phyloP scores from a whole-genome alignment of 2,113 vertebrate species.

The Pseudolaguvia tuberculata region DNA sequence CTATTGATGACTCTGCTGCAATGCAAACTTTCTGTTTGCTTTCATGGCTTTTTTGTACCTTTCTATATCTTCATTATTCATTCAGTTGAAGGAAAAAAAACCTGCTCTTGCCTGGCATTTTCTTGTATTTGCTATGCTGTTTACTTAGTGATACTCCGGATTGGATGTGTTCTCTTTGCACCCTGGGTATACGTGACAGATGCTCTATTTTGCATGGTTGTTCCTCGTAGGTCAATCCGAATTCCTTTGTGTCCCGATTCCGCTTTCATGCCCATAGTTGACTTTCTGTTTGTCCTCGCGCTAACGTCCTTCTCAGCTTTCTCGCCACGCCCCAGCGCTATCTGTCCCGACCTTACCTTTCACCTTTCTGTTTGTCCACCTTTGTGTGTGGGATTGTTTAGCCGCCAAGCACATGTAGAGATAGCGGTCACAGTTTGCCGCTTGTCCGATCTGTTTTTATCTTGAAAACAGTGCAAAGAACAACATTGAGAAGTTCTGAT shows the following conservation, averaged over 20 bases:
- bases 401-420: conserved; percentile 53
- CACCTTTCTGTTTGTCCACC: conserved; percentile 59
- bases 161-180: conserved; percentile 64
- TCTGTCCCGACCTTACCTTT: conserved; percentile 65
- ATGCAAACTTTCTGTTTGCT: conserved; percentile 60
- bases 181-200: conserved; percentile 65
- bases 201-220: conserved; percentile 53
- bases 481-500: conserved; percentile 54
- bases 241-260: conserved; percentile 59
- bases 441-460: conserved; percentile 69
- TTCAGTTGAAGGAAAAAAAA: conserved; percentile 63
- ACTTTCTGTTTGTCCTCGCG: conserved; percentile 59
- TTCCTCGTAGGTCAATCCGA: conserved; percentile 50
- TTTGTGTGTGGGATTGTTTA: conserved; percentile 62
- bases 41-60: conserved; percentile 62
- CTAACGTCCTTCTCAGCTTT: conserved; percentile 56
- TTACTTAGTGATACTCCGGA: conserved; percentile 74
- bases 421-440: conserved; percentile 59
- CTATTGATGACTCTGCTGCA: conserved; percentile 70
- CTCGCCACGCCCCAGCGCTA: conserved; percentile 54
- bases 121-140: conserved; percentile 63
- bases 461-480: conserved; percentile 52
- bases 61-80: conserved; percentile 67
- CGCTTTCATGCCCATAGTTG: conserved; percentile 54
- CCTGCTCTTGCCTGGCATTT: conserved; percentile 51